Conservation (phyloP, 1,140 invertebrate genomes). For the Antheraea mylitta region DNA sequence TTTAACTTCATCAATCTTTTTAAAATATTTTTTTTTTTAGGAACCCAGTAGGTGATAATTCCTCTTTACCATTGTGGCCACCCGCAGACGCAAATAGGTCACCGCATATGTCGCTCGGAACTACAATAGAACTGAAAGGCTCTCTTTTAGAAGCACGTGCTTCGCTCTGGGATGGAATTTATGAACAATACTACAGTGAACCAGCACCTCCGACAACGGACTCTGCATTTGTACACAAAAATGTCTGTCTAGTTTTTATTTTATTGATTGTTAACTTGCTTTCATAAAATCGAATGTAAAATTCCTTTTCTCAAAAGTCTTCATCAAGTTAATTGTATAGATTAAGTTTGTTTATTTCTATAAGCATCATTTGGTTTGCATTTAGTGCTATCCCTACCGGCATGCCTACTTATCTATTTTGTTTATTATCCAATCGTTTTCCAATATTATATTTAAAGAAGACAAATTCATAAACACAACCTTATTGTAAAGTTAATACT, state of each 20-base stretch:
- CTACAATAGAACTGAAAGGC: conserved; percentile 16
- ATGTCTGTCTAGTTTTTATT: neutral
- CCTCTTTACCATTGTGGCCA: conserved; percentile 21
- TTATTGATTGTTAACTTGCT: neutral
- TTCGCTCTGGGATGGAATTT: conserved; percentile 27
- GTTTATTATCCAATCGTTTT: too few species aligned
- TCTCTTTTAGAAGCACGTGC: conserved; percentile 11
- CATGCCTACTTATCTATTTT: too few species aligned
- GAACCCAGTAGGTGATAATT: conserved; percentile 19
- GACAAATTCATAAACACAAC: too few species aligned
- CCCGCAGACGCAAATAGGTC: conserved; percentile 8
- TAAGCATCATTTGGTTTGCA: too few species aligned
- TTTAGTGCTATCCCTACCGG: too few species aligned
- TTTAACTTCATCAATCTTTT: too few species aligned
- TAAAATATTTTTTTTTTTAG: conserved; percentile 12
- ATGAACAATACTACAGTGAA: conserved; percentile 16
- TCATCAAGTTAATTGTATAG: too few species aligned
- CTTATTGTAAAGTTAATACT: too few species aligned
- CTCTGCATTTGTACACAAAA: conserved; percentile 1
- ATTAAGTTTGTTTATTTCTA: too few species aligned
- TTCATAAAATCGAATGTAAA: too few species aligned
- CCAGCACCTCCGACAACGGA: conserved; percentile 15
- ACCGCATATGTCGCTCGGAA: conserved; percentile 22
- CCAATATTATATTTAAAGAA: too few species aligned
- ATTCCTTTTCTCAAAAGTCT: too few species aligned